Percentiles rank a stretch among this genome's conserved stretches.
These are phyloP conservation scores for Macrophya annulata DNA, from an alignment of 2,888 invertebrate species.

Conservation along the genomic window DNA sequence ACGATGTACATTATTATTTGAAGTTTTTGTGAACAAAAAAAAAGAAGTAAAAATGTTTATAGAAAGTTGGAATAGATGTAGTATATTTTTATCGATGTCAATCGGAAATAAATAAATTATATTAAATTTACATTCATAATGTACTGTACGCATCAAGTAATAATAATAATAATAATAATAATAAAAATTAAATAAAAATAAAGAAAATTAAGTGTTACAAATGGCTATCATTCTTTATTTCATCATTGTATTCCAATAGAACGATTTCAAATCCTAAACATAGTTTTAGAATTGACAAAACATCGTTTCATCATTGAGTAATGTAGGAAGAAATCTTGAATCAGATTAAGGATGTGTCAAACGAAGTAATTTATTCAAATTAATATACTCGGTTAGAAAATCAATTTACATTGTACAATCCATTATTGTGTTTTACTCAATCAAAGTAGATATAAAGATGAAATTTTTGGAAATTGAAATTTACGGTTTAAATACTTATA, in stretches of 20 bases:
- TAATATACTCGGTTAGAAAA: too few relatives aligned
- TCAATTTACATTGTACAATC: too few relatives aligned
- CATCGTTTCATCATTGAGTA: not conserved
- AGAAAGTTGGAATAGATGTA: constrained; percentile 45
- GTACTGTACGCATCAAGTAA: constrained; percentile 47
- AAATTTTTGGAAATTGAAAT: too few relatives aligned
- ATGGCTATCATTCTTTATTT: not conserved
- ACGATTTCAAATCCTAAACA: not conserved
- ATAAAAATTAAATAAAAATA: not conserved
- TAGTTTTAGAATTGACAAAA: not conserved
- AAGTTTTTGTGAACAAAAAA: constrained; percentile 6
- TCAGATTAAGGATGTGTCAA: too few relatives aligned
- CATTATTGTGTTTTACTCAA: too few relatives aligned
- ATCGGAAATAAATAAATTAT: constrained; percentile 42
- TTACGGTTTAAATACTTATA: too few relatives aligned
- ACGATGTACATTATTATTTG: constrained; percentile 41
- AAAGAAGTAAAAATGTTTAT: constrained; percentile 42
- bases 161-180: constrained; percentile 10
- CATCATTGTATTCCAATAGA: not conserved
- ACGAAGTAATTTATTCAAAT: too few relatives aligned
- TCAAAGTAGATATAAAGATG: too few relatives aligned
- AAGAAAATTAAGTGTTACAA: constrained; percentile 8
- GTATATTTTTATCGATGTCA: constrained; percentile 55
- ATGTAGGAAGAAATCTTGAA: not conserved
- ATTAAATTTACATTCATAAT: constrained; percentile 45